These are phyloP conservation scores for Pasiphila rectangulata DNA, from an alignment of 2,888 invertebrate genomes.

Conservation along the genomic window DNA sequence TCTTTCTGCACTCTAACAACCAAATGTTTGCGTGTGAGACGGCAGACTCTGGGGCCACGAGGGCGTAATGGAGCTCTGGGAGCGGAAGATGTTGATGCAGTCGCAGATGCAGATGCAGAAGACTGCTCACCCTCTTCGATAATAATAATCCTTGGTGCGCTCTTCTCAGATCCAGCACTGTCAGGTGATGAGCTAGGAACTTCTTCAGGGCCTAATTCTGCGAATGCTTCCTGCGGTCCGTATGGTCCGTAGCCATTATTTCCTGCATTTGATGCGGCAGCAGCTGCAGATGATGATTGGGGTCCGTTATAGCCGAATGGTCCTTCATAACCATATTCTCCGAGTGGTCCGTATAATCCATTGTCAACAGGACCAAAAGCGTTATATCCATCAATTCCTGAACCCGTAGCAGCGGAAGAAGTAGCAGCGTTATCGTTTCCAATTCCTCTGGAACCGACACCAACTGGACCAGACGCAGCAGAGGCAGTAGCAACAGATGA, in stretches of 20 bases:
- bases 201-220: not conserved
- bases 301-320: too few species aligned
- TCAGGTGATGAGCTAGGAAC: not conserved
- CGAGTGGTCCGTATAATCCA: too few species aligned
- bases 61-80: slow-evolving; percentile 19
- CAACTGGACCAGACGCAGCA: not conserved
- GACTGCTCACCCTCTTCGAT: not conserved
- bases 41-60: slow-evolving; percentile 52
- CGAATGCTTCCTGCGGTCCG: not conserved
- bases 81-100: slow-evolving; percentile 20
- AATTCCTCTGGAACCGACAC: not conserved
- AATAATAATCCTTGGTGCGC: not conserved
- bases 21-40: slow-evolving; percentile 51
- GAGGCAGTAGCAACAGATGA: not conserved
- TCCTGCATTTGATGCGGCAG: too few species aligned
- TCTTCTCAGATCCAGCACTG: not conserved
- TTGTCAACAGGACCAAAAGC: too few species aligned
- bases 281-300: too few species aligned
- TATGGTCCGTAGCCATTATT: not conserved
- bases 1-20: slow-evolving; percentile 48
- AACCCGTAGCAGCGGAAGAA: too few species aligned
- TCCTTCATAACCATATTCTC: too few species aligned
- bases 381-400: too few species aligned
- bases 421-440: too few species aligned
- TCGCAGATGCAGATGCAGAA: slow-evolving; percentile 1